phyloP scores from a whole-genome alignment of 2,797 vertebrate genomes.

The Sebastes matsubarae region DNA sequence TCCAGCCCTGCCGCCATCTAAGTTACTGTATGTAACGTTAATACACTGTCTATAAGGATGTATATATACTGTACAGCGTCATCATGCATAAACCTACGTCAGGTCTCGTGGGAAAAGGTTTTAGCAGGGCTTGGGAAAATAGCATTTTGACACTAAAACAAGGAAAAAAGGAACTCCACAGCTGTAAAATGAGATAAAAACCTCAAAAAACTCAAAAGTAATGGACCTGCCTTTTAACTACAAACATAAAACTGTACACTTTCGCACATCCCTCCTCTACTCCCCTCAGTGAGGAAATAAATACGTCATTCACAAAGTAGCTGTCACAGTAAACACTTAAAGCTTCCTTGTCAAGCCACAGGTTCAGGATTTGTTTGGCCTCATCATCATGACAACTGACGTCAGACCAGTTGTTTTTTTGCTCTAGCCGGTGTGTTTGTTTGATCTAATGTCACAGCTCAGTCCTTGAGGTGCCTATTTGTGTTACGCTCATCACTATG shows the following conservation, averaged over 20 bases:
- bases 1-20: too few species aligned
- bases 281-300: background rate
- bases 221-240: background rate
- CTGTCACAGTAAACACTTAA: background rate
- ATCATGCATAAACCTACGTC: too few species aligned
- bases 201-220: too few species aligned
- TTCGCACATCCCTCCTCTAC: background rate
- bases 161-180: too few species aligned
- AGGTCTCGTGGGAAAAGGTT: too few species aligned
- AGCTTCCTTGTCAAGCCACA: background rate
- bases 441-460: slow-evolving; percentile 7
- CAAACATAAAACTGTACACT: background rate
- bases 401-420: slow-evolving; percentile 25
- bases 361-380: background rate
- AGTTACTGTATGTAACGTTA: too few species aligned
- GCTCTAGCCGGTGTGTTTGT: background rate
- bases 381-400: background rate
- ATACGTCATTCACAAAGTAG: background rate
- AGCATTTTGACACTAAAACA: too few species aligned
- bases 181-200: too few species aligned
- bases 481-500: slow-evolving; percentile 16
- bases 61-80: too few species aligned
- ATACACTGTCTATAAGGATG: too few species aligned
- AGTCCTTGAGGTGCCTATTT: slow-evolving; percentile 28
- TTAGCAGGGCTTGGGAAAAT: too few species aligned